Conservation (phyloP, 2,888 invertebrate genomes). For the Netelia virgata region DNA sequence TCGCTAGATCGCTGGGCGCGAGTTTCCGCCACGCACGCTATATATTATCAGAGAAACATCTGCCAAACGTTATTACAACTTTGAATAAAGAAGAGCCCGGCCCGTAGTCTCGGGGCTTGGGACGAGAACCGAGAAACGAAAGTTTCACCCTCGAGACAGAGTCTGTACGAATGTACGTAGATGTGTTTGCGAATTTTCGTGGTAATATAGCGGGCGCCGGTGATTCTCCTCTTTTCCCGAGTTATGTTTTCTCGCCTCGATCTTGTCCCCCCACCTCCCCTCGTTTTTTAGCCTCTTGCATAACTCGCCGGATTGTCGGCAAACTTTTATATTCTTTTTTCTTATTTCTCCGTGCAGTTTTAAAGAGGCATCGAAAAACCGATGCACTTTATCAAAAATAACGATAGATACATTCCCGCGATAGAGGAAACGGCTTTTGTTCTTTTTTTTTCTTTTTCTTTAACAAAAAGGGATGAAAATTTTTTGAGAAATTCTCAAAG, state of each 20-base stretch:
- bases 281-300: background rate
- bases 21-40: constrained; percentile 66
- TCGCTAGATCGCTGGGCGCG: constrained; percentile 47
- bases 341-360: constrained; percentile 67
- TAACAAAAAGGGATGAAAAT: background rate
- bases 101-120: constrained; percentile 2
- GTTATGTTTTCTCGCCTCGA: constrained; percentile 28
- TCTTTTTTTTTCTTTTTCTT: background rate
- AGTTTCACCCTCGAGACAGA: constrained; percentile 62
- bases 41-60: constrained; percentile 81
- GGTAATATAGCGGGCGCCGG: constrained; percentile 70
- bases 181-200: constrained; percentile 73
- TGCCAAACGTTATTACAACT: constrained; percentile 85
- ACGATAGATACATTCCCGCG: too few species aligned
- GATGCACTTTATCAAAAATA: background rate
- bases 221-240: constrained; percentile 70
- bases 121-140: constrained; percentile 50
- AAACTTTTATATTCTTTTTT: constrained; percentile 27
- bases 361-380: constrained; percentile 26
- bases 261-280: background rate
- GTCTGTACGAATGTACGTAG: background rate
- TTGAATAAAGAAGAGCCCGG: constrained; percentile 83
- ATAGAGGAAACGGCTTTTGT: background rate
- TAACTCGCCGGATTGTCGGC: constrained; percentile 19
- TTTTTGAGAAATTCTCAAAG: background rate